Conservation (phyloP, 1,140 invertebrate genomes). For the Thalassaphorura encarpata region DNA sequence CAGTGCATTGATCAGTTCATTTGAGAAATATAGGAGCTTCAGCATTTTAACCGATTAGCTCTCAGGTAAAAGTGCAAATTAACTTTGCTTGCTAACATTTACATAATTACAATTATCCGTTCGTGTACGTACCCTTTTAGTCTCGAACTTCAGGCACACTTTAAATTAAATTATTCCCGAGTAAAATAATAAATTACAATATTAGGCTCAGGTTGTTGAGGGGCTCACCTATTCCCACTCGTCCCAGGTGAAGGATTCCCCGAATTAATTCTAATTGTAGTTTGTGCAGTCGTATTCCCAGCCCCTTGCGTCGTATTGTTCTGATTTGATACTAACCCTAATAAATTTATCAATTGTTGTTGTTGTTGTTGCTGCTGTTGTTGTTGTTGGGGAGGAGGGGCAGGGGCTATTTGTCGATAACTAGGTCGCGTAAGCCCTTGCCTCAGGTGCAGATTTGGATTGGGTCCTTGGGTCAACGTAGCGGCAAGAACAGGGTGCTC, state of each 20-base stretch:
- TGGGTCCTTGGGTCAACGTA: slow-evolving; percentile 19
- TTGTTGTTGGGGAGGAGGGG: slow-evolving; percentile 4
- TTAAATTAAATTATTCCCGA: no score
- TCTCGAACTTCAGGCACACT: no score
- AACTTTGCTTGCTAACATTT: no score
- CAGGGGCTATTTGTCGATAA: slow-evolving; percentile 28
- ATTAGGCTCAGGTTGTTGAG: background rate
- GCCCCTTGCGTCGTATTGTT: background rate
- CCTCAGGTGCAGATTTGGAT: background rate
- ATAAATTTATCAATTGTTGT: slow-evolving; percentile 26
- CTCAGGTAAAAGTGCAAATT: no score
- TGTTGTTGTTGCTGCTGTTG: slow-evolving; percentile 3
- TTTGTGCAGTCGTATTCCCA: slow-evolving; percentile 1
- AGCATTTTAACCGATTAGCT: no score
- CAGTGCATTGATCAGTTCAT: no score
- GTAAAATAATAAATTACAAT: background rate
- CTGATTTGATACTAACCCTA: slow-evolving; percentile 4
- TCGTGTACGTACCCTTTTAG: no score
- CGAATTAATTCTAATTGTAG: slow-evolving; percentile 21
- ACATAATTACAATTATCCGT: no score
- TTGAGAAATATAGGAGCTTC: no score
- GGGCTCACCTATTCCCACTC: background rate
- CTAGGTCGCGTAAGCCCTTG: background rate
- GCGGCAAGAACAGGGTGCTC: slow-evolving; percentile 31
- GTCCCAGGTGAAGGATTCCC: slow-evolving; percentile 10